Percentiles rank a stretch among this genome's conserved stretches.
phyloP scores from a whole-genome alignment of 2,888 invertebrate species.

The Eurois occulta region DNA sequence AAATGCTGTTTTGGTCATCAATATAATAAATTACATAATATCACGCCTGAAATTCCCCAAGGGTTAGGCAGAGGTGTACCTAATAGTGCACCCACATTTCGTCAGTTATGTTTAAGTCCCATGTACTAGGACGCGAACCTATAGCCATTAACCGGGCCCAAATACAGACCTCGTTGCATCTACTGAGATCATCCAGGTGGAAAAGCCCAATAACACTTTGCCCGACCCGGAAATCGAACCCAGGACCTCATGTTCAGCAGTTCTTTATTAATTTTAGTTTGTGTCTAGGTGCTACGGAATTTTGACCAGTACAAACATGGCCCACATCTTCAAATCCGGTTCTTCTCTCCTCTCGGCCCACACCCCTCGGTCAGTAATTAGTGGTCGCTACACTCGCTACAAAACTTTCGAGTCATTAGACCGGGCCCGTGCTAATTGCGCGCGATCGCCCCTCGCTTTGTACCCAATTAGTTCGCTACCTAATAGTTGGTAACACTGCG shows the following conservation, averaged over 20 bases:
- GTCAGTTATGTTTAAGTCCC: too few relatives aligned
- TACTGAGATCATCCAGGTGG: not conserved
- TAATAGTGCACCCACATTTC: too few relatives aligned
- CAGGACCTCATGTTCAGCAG: not conserved
- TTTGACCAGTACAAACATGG: not conserved
- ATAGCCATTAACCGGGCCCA: too few relatives aligned
- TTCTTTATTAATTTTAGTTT: not conserved
- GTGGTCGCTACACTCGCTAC: slow-evolving; percentile 76
- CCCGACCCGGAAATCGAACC: not conserved
- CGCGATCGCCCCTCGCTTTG: slow-evolving; percentile 77
- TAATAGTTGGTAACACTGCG: slow-evolving; percentile 60
- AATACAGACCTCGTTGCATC: not conserved
- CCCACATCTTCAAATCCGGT: slow-evolving; percentile 19
- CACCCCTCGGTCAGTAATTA: slow-evolving; percentile 76
- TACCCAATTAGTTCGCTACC: slow-evolving; percentile 78
- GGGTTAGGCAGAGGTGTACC: too few relatives aligned
- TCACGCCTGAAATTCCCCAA: too few relatives aligned
- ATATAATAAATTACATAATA: too few relatives aligned
- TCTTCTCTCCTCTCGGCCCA: slow-evolving; percentile 2
- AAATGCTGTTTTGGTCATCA: too few relatives aligned
- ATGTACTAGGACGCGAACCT: too few relatives aligned
- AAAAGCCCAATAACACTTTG: not conserved
- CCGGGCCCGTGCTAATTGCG: slow-evolving; percentile 80
- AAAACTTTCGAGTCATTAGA: slow-evolving; percentile 85
- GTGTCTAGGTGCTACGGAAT: not conserved